Conservation (phyloP, 2,888 invertebrate genomes). For the Rhyacophila evoluta region DNA sequence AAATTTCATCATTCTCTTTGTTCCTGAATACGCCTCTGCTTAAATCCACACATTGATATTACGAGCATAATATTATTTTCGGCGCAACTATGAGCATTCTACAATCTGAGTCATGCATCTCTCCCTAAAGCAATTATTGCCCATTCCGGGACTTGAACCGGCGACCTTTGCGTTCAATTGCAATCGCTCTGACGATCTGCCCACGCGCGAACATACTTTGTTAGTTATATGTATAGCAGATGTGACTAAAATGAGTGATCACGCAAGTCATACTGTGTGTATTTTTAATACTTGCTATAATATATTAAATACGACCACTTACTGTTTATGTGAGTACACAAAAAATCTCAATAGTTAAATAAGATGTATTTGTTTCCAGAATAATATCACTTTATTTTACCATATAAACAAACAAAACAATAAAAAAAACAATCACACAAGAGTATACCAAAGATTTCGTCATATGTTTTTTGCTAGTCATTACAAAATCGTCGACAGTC, state of each 20-base stretch:
- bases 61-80: not conserved
- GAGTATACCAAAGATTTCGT: no score
- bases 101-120: constrained; percentile 41
- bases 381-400: no score
- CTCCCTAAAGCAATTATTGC: constrained; percentile 27
- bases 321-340: no score
- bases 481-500: no score
- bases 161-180: constrained; percentile 37
- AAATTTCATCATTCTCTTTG: no score
- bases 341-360: no score
- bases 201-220: not conserved
- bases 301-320: no score
- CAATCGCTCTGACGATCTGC: constrained; percentile 13
- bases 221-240: constrained; percentile 16
- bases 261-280: not conserved
- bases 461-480: no score
- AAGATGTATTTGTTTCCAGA: no score
- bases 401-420: no score
- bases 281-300: no score
- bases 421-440: no score
- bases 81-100: not conserved
- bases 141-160: constrained; percentile 34
- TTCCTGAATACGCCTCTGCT: not conserved
- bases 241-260: not conserved
- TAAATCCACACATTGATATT: not conserved